Evolutionary conservation across 1,140 invertebrate genomes (phyloP).

Genomic region (Oreohelix idahoensis): DNA sequence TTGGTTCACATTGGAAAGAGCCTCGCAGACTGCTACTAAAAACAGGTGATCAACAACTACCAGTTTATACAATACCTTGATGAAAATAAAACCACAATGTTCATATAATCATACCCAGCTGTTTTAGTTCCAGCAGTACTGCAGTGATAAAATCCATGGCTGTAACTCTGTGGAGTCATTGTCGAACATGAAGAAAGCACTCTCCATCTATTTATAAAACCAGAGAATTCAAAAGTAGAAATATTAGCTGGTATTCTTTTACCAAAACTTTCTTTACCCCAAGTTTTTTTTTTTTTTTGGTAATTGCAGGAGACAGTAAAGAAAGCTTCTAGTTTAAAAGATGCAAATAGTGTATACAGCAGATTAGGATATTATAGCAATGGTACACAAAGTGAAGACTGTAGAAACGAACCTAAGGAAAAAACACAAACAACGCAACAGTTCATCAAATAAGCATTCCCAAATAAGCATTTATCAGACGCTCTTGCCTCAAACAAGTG

Average conservation of each 20-base stretch:
- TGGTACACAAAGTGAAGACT: neutral
- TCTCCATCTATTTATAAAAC: conserved; percentile 41
- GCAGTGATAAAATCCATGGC: conserved; percentile 18
- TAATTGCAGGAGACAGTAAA: neutral
- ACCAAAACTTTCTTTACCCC: neutral
- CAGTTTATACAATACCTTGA: conserved; percentile 35
- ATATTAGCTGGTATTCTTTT: conserved; percentile 12
- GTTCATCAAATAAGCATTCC: neutral
- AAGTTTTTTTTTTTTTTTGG: neutral
- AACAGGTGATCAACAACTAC: neutral
- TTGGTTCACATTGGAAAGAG: neutral
- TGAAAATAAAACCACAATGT: conserved; percentile 33
- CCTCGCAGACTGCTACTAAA: neutral
- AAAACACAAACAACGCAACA: neutral
- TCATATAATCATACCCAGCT: conserved; percentile 40
- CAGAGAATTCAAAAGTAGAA: conserved; percentile 36
- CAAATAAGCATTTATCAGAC: conserved; percentile 27
- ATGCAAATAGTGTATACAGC: too few relatives aligned
- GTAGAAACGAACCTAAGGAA: neutral
- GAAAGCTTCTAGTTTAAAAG: too few relatives aligned
- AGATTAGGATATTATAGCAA: too few relatives aligned
- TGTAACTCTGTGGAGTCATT: conserved; percentile 28
- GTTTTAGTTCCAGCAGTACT: conserved; percentile 34
- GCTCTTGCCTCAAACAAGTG: neutral
- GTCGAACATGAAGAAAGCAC: conserved; percentile 37